Conservation (phyloP, 2,113 vertebrate species). For the Rhabdomys dilectus region DNA sequence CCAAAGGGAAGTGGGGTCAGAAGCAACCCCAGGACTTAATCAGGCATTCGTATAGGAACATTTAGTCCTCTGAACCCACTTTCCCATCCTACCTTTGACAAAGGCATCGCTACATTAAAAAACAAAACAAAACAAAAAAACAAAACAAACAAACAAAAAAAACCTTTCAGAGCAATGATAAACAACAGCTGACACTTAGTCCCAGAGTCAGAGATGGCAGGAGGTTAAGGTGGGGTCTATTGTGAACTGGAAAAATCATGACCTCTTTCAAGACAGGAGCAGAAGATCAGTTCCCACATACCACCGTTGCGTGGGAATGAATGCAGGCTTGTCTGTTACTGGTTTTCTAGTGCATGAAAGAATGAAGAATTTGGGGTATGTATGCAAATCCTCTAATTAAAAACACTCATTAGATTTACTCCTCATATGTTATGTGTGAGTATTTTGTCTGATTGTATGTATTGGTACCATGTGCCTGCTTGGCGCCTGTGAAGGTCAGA, state of each 20-base stretch:
- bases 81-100: background rate
- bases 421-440: background rate
- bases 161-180: background rate
- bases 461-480: background rate
- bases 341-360: background rate
- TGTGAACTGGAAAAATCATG: background rate
- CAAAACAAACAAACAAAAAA: no score
- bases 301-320: background rate
- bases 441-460: background rate
- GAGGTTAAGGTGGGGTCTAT: background rate
- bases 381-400: background rate
- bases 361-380: conserved; percentile 1
- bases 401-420: background rate
- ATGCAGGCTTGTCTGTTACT: background rate
- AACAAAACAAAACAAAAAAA: no score
- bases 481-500: background rate
- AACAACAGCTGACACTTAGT: background rate
- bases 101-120: background rate
- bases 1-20: background rate
- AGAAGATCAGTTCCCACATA: background rate
- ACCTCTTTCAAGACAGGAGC: background rate
- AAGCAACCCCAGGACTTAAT: background rate
- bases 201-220: background rate
- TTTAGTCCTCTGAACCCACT: background rate
- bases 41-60: background rate